phyloP scores from a whole-genome alignment of 2,888 invertebrate species.

The Galerucella nymphaeae region DNA sequence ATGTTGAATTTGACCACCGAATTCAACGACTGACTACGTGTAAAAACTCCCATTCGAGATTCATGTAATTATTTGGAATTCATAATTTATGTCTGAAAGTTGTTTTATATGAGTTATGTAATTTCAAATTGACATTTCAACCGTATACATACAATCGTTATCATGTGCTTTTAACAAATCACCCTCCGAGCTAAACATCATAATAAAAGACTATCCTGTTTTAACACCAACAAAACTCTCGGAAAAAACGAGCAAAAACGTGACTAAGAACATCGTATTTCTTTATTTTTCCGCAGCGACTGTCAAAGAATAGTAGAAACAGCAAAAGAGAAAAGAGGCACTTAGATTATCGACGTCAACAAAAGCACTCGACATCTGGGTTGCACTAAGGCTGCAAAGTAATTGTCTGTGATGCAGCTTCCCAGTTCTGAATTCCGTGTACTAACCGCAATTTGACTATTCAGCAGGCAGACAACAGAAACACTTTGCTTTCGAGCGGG shows the following conservation, averaged over 20 bases:
- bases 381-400: slow-evolving; percentile 33
- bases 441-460: slow-evolving; percentile 33
- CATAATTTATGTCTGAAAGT: too few relatives aligned
- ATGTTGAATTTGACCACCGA: too few relatives aligned
- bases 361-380: slow-evolving; percentile 32
- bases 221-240: not conserved
- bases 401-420: slow-evolving; percentile 32
- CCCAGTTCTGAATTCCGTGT: slow-evolving; percentile 24
- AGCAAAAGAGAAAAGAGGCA: slow-evolving; percentile 25
- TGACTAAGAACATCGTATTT: slow-evolving; percentile 22
- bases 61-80: too few relatives aligned
- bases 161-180: not conserved
- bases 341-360: slow-evolving; percentile 29
- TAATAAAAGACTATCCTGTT: not conserved
- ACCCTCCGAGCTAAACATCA: not conserved
- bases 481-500: slow-evolving; percentile 30
- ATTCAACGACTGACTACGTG: too few relatives aligned
- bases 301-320: slow-evolving; percentile 19
- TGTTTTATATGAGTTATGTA: too few relatives aligned
- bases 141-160: not conserved
- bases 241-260: slow-evolving; percentile 14
- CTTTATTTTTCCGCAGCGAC: slow-evolving; percentile 10
- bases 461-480: slow-evolving; percentile 35
- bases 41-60: too few relatives aligned
- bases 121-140: too few relatives aligned